Evolutionary conservation across 2,797 vertebrate species (phyloP).

Genomic region (Lindbergichthys nudifrons): DNA sequence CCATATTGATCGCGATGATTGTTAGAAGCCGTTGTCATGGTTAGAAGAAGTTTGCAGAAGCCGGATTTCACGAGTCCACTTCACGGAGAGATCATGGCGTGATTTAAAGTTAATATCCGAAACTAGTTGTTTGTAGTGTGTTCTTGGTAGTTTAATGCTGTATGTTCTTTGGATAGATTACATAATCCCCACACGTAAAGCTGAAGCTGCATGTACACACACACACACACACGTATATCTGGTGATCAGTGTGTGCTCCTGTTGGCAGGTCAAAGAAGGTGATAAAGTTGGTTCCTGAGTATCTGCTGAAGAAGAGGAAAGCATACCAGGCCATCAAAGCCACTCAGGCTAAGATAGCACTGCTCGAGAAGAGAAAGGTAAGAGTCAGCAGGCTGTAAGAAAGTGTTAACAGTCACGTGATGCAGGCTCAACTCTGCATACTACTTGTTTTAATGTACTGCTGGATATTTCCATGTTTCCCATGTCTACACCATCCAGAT

Average conservation of each 20-base stretch:
- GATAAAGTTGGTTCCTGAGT: conserved; percentile 95
- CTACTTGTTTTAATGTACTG: too few relatives aligned
- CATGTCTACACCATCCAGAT: conserved; percentile 65
- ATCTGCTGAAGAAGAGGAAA: conserved; percentile 95
- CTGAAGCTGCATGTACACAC: not conserved
- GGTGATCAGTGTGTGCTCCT: not conserved
- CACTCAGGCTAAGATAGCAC: conserved; percentile 91
- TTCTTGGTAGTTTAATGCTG: not conserved
- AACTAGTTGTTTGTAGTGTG: not conserved
- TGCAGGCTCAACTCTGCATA: not conserved
- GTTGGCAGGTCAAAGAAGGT: conserved; percentile 83
- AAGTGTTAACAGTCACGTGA: not conserved
- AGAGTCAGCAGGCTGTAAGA: not conserved
- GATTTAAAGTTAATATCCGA: not conserved
- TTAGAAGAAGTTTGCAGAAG: too few relatives aligned
- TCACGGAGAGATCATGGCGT: too few relatives aligned
- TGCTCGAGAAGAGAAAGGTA: conserved; percentile 91
- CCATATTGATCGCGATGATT: not conserved
- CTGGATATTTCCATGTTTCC: not conserved
- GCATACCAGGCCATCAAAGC: conserved; percentile 95
- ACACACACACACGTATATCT: too few relatives aligned
- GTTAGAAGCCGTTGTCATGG: too few relatives aligned
- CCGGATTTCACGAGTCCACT: too few relatives aligned
- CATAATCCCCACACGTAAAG: not conserved
- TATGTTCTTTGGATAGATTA: too few relatives aligned